A percentile compares a stretch with the other conserved stretches of the same genome.
Evolutionary conservation across 2,888 invertebrate genomes (phyloP).

Genomic region (Netelia fuscicornis): DNA sequence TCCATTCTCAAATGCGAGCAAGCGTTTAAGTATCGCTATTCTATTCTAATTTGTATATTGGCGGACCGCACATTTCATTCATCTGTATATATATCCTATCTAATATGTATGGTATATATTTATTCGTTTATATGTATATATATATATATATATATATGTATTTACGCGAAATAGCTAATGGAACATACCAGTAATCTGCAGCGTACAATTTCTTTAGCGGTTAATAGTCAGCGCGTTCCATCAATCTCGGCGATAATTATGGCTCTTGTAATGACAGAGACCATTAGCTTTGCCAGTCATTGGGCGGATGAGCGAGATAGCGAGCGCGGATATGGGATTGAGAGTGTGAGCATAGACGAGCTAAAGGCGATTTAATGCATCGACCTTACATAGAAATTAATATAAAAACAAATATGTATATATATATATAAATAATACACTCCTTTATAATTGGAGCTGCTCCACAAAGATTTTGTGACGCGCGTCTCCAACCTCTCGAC

Average conservation of each 20-base stretch:
- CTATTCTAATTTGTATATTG: slow-evolving; percentile 71
- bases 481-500: no score
- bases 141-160: slow-evolving; percentile 19
- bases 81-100: not conserved
- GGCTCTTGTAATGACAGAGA: slow-evolving; percentile 72
- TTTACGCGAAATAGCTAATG: slow-evolving; percentile 16
- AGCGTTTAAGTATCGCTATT: slow-evolving; percentile 68
- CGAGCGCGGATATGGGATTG: not conserved
- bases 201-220: slow-evolving; percentile 58
- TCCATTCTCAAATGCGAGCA: slow-evolving; percentile 21
- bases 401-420: not conserved
- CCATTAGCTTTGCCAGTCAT: slow-evolving; percentile 71
- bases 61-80: slow-evolving; percentile 33
- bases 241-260: slow-evolving; percentile 75
- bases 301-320: slow-evolving; percentile 31
- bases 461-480: no score
- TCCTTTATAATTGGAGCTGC: not conserved
- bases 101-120: not conserved
- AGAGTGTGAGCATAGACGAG: slow-evolving; percentile 6
- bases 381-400: slow-evolving; percentile 1
- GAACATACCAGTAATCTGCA: slow-evolving; percentile 10
- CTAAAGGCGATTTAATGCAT: slow-evolving; percentile 31
- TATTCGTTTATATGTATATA: slow-evolving; percentile 4
- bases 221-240: slow-evolving; percentile 73
- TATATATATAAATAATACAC: not conserved